Evolutionary conservation across 2,113 vertebrate genomes (phyloP).

Genomic region (Lipotes vexillifer): DNA sequence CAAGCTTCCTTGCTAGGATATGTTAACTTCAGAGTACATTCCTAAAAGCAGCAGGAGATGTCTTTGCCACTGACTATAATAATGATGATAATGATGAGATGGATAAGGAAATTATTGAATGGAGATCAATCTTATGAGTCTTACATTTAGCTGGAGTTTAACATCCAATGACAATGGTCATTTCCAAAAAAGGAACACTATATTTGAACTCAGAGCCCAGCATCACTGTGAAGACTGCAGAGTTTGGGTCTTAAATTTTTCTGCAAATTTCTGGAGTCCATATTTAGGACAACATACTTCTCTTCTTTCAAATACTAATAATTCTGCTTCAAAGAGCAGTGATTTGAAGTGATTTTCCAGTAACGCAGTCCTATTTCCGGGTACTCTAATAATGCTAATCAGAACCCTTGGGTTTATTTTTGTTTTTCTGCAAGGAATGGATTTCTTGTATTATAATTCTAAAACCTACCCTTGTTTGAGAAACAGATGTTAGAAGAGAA

Average conservation of each 20-base stretch:
- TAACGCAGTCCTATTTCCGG: constrained; percentile 18
- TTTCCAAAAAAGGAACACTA: background rate
- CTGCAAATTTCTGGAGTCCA: background rate
- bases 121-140: background rate
- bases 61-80: background rate
- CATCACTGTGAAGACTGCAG: background rate
- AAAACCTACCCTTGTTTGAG: constrained; percentile 34
- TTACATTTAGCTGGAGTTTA: background rate
- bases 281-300: background rate
- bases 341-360: background rate
- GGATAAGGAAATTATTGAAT: background rate
- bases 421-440: constrained; percentile 27
- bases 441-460: constrained; percentile 12
- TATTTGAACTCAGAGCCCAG: background rate
- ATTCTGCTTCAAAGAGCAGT: background rate
- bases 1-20: background rate
- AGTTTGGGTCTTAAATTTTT: background rate
- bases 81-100: background rate
- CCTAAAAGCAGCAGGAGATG: background rate
- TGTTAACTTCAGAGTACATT: background rate
- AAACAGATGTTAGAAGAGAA: constrained; percentile 46
- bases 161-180: background rate
- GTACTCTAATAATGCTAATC: constrained; percentile 35
- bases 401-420: constrained; percentile 44
- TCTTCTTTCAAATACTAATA: constrained; percentile 5